Percentiles rank a stretch among this genome's conserved stretches.
phyloP scores from a whole-genome alignment of 2,888 invertebrate genomes.

The Eutolmus rufibarbis region DNA sequence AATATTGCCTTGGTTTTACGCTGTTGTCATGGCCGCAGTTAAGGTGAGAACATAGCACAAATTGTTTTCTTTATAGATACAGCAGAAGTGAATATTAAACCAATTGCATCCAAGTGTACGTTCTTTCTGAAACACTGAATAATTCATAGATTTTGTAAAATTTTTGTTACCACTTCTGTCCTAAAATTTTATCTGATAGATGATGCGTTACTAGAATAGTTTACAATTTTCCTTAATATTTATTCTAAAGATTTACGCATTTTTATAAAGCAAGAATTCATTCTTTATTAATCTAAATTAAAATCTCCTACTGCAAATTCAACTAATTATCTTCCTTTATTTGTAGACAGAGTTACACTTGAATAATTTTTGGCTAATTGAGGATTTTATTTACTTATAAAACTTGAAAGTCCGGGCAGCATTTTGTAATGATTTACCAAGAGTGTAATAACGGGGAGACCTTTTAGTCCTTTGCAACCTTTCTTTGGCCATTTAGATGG shows the following conservation, averaged over 20 bases:
- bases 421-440: not conserved
- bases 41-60: not conserved
- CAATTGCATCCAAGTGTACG: too few relatives aligned
- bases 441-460: not conserved
- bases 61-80: not conserved
- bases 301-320: not conserved
- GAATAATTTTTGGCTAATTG: not conserved
- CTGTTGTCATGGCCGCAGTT: not conserved
- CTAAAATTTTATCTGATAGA: too few relatives aligned
- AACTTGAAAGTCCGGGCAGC: not conserved
- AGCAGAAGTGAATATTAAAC: not conserved
- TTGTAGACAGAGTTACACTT: not conserved
- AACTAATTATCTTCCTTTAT: not conserved
- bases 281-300: not conserved
- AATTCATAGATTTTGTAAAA: too few relatives aligned
- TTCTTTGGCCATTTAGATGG: not conserved
- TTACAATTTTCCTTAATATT: too few relatives aligned
- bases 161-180: too few relatives aligned
- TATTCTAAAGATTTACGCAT: too few relatives aligned
- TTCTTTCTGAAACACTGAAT: too few relatives aligned
- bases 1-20: not conserved
- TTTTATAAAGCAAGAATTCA: not conserved
- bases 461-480: not conserved
- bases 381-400: not conserved
- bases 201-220: too few relatives aligned